Percentiles rank a stretch among this genome's conserved stretches.
phyloP scores from a whole-genome alignment of 92 coral and sea anemone genomes.

The Metridium senile region DNA sequence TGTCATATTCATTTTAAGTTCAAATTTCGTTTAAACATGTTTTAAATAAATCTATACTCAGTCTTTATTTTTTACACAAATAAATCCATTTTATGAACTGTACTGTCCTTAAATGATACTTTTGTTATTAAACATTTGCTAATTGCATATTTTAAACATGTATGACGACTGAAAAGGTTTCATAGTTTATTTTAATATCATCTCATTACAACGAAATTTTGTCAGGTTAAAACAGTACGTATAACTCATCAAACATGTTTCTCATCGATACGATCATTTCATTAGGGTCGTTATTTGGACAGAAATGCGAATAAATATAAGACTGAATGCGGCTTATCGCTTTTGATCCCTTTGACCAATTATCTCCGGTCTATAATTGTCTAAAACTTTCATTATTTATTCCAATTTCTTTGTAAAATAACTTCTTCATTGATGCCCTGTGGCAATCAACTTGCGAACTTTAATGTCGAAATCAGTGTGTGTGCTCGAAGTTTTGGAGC shows the following conservation, averaged over 20 bases:
- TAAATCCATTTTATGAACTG: not conserved
- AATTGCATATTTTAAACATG: not conserved
- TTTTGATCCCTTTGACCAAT: conserved; percentile 37
- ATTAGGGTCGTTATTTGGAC: conserved; percentile 37
- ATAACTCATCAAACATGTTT: conserved; percentile 28
- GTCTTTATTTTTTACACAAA: not conserved
- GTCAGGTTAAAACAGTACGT: not conserved
- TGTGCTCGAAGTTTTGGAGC: too few relatives aligned
- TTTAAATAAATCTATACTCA: too few relatives aligned
- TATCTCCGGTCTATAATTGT: conserved; percentile 52
- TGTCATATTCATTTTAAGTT: too few relatives aligned
- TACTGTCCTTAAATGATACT: conserved; percentile 4
- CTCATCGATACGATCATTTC: conserved; percentile 39
- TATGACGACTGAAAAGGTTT: too few relatives aligned
- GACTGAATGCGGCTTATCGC: conserved; percentile 34
- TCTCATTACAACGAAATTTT: too few relatives aligned
- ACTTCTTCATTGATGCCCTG: conserved; percentile 16
- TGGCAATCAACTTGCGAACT: conserved; percentile 15
- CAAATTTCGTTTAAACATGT: too few relatives aligned
- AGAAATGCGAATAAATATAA: conserved; percentile 26
- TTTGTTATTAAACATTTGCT: not conserved
- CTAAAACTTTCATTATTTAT: conserved; percentile 23
- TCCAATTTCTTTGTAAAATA: conserved; percentile 26
- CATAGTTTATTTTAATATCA: too few relatives aligned
- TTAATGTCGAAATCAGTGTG: conserved; percentile 8